These are phyloP conservation scores for Zapus hudsonius DNA, from an alignment of 2,113 vertebrate genomes.

Conservation along the genomic window DNA sequence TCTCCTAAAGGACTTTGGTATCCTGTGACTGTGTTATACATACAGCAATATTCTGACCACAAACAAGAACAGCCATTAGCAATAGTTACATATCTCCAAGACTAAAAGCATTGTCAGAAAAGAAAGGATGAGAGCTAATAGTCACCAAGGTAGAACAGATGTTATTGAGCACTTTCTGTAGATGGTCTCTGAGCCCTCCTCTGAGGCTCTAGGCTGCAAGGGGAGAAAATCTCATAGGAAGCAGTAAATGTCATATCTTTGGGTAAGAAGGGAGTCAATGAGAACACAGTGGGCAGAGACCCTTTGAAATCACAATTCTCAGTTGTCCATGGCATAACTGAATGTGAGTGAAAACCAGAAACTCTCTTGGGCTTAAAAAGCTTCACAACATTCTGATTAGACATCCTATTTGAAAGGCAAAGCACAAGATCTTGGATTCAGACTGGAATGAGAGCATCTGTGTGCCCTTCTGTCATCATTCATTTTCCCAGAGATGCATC, in stretches of 20 bases:
- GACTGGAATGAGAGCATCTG: conserved; percentile 29
- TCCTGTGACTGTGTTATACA: neutral
- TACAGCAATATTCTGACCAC: neutral
- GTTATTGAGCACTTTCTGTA: neutral
- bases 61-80: neutral
- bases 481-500: neutral
- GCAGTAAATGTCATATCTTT: conserved; percentile 9
- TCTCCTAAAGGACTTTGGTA: conserved; percentile 21
- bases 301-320: conserved; percentile 29
- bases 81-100: conserved; percentile 18
- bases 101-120: conserved; percentile 21
- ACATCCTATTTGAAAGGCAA: conserved; percentile 4
- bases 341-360: conserved; percentile 42
- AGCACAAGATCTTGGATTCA: conserved; percentile 26
- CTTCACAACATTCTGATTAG: conserved; percentile 14
- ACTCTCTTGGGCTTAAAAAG: conserved; percentile 26
- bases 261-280: neutral
- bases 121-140: conserved; percentile 33
- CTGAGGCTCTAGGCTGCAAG: neutral
- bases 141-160: neutral
- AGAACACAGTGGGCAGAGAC: neutral
- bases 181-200: neutral
- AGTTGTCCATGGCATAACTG: neutral
- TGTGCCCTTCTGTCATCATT: neutral
- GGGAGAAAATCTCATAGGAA: neutral